Percentiles rank a stretch among this genome's conserved stretches.
Evolutionary conservation across 1,140 invertebrate species (phyloP).

Genomic region (Lepidurus packardi): DNA sequence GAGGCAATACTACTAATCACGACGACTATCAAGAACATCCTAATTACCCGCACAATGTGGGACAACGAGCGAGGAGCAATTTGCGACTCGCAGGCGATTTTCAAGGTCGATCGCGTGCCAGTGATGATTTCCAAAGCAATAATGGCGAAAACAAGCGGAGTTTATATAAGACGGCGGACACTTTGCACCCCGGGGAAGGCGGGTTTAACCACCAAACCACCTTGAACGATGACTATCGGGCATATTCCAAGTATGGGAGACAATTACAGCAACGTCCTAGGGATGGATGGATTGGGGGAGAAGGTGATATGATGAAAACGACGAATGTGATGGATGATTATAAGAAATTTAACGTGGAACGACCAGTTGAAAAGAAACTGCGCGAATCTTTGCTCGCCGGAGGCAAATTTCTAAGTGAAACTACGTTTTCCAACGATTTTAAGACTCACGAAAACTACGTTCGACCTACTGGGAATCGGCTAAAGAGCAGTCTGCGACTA

Average conservation of each 20-base stretch:
- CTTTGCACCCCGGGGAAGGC: not conserved
- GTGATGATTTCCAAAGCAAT: not conserved
- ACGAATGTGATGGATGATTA: not conserved
- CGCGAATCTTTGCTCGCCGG: not conserved
- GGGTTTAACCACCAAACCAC: conserved; percentile 3
- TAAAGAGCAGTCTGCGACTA: not conserved
- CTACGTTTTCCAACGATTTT: not conserved
- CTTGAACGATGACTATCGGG: not conserved
- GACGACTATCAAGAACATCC: not conserved
- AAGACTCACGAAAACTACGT: not conserved
- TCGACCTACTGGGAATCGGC: not conserved
- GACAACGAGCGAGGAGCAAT: not conserved
- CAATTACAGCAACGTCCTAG: not conserved
- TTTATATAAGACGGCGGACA: not conserved
- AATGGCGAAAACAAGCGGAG: not conserved
- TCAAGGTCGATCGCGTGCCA: not conserved
- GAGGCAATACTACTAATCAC: not conserved
- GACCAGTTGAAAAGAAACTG: not conserved
- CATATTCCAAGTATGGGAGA: not conserved
- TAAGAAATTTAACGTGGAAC: not conserved
- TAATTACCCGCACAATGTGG: not conserved
- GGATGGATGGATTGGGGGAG: not conserved
- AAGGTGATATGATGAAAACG: not conserved
- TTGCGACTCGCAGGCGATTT: not conserved
- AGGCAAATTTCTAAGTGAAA: not conserved